Conservation (phyloP, 1,140 invertebrate genomes). For the Trinorchestia longiramus region DNA sequence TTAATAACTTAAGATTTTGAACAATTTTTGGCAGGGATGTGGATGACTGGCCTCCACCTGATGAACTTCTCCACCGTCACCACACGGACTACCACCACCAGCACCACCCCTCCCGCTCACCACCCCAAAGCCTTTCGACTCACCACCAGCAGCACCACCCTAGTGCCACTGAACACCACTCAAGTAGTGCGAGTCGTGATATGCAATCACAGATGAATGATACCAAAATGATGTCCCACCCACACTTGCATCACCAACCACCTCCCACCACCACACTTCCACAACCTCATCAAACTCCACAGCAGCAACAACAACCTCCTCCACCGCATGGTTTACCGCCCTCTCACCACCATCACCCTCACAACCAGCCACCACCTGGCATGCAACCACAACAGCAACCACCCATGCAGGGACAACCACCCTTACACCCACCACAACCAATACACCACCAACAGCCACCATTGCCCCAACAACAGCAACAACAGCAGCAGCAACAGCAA, state of each 20-base stretch:
- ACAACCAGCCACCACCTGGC: constrained; percentile 25
- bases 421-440: constrained; percentile 6
- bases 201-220: not conserved
- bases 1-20: not conserved
- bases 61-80: not conserved
- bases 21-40: not conserved
- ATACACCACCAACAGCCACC: constrained; percentile 30
- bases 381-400: constrained; percentile 20
- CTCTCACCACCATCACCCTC: constrained; percentile 38
- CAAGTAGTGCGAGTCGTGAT: not conserved
- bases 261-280: not conserved
- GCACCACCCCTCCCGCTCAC: not conserved
- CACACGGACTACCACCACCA: constrained; percentile 31
- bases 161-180: not conserved
- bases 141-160: constrained; percentile 13
- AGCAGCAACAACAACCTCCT: not conserved
- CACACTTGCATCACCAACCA: constrained; percentile 14
- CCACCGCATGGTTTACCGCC: constrained; percentile 30
- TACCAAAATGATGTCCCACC: not conserved
- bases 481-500: not conserved
- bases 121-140: not conserved
- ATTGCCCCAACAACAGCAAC: not conserved
- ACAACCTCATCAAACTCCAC: not conserved
- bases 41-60: constrained; percentile 17
- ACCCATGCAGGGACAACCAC: not conserved